Evolutionary conservation across 2,888 invertebrate genomes (phyloP), one percentile per base, ranked within the genome.

Genomic region (Podabrus alpinus): DNA sequence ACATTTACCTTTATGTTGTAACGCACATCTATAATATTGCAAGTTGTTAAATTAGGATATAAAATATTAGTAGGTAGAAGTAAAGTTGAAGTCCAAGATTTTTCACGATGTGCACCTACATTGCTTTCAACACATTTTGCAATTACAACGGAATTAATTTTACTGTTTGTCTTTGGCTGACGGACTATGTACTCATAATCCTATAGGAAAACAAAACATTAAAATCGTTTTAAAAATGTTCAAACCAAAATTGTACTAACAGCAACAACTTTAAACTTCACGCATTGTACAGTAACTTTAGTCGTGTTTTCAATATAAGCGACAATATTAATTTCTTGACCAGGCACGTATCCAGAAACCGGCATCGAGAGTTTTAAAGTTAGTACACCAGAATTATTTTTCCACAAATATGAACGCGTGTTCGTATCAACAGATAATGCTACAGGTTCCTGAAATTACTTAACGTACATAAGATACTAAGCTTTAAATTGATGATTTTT

Each of bases 231-330:
- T 21, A 2, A 11, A 19, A 59, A 21, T n/a, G 10, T 15, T 17
- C 11, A 15, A n/a, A 45, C 2, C 45, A 45, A 45, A 45, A 7
- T 45, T n/a, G n/a, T 59, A 70, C 64, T 25, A 7, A 70, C 70
- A 9, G 17, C 15, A 15, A 45, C 19, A 17, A 70, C 4, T 64
- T 64, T 29, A 17, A 62, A 70, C 19, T 25, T 10, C 19, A 70
- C 70, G 21, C 19, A 0, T n/a, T 67, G 15, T 11, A 29, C 61
- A 15, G 24, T 60, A 15, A 66, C 2, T 79, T 75, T 45, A 78
- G 94, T 94, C 80, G 91, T 90, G 86, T 95, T 95, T 80, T 94
- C 93, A 69, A 94, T 89, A 82, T 93, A 92, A 66, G 94, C 89
- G 66, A 90, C 89, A 13, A 95, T 88, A 0, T 93, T 92, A 81